Percentiles rank a stretch among this genome's conserved stretches.
These are phyloP conservation scores for Peromyscus attwateri DNA, from an alignment of 2,797 vertebrate genomes.

Conservation along the genomic window DNA sequence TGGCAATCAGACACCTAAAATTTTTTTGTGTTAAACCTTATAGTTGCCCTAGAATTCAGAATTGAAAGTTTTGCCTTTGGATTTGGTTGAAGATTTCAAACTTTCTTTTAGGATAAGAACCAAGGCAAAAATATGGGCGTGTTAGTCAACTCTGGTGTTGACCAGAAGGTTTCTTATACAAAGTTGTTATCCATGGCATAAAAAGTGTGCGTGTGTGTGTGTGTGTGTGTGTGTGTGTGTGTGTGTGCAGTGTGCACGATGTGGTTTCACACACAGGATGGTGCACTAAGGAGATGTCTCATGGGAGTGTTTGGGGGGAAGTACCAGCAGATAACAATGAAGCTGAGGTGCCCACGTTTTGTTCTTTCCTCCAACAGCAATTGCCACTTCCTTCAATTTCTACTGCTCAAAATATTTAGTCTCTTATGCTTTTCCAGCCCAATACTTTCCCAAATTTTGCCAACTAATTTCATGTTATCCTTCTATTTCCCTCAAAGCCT, in stretches of 20 bases:
- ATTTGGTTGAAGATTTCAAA: background rate
- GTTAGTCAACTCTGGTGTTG: background rate
- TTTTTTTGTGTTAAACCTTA: background rate
- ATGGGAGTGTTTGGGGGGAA: background rate
- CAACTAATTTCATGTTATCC: background rate
- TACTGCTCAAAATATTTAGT: background rate
- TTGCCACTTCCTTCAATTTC: background rate
- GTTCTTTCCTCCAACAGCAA: background rate
- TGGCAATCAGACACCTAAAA: background rate
- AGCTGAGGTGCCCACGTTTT: background rate
- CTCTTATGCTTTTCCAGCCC: background rate
- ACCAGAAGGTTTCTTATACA: background rate
- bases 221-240: background rate
- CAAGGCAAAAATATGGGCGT: background rate
- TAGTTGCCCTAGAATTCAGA: background rate
- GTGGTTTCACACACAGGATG: background rate
- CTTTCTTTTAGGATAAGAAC: background rate
- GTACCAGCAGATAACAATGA: background rate
- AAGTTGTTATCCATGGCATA: background rate
- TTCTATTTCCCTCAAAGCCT: background rate
- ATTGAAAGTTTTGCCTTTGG: constrained; percentile 28
- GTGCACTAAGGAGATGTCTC: background rate
- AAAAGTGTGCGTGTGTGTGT: background rate
- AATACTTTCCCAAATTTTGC: background rate
- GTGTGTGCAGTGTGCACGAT: background rate